These are phyloP conservation scores for Entomobrya proxima DNA, from an alignment of 2,888 invertebrate genomes.

Conservation along the genomic window DNA sequence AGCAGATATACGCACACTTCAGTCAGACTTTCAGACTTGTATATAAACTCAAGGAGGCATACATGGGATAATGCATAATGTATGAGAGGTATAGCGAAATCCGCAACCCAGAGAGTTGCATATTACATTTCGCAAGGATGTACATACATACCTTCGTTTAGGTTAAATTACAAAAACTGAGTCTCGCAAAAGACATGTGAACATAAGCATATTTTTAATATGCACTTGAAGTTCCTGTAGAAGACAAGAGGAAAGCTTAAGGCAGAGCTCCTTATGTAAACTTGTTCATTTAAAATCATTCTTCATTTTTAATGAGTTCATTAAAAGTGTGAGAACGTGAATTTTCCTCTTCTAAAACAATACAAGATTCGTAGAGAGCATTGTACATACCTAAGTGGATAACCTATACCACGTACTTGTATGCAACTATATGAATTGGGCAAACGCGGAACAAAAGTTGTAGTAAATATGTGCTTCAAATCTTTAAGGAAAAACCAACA, in stretches of 20 bases:
- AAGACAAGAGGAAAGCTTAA: not conserved
- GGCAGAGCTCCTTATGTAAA: not conserved
- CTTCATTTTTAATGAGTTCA: conserved; percentile 40
- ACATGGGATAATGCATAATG: conserved; percentile 21
- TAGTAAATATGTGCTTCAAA: too few relatives aligned
- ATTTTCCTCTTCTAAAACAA: not conserved
- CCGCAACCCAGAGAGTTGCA: not conserved
- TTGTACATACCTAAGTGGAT: too few relatives aligned
- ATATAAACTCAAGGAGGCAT: conserved; percentile 12
- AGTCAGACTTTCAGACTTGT: too few relatives aligned
- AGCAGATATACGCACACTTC: conserved; percentile 4
- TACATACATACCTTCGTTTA: not conserved
- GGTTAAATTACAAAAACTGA: not conserved
- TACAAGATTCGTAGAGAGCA: too few relatives aligned
- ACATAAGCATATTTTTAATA: not conserved
- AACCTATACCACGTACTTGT: too few relatives aligned
- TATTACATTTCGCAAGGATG: not conserved
- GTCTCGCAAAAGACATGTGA: not conserved
- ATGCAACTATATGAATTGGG: too few relatives aligned
- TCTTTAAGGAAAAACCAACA: too few relatives aligned
- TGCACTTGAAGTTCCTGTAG: not conserved
- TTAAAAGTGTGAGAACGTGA: conserved; percentile 37
- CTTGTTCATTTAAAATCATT: not conserved
- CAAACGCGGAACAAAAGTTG: too few relatives aligned
- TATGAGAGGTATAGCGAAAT: too few relatives aligned